Percentiles rank a stretch among this genome's conserved stretches.
phyloP scores from a whole-genome alignment of 1,140 invertebrate species.

The Asbolus verrucosus region DNA sequence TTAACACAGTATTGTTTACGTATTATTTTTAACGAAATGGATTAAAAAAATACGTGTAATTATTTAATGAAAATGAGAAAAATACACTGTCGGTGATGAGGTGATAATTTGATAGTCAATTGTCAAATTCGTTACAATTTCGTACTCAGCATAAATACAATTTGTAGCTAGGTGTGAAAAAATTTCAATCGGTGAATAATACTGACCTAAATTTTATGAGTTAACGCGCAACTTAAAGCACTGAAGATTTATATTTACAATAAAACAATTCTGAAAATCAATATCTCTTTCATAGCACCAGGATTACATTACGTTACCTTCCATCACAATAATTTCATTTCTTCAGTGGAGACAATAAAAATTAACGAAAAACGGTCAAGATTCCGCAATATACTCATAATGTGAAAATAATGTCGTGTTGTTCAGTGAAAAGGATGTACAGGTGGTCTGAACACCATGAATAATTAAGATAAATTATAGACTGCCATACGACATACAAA shows the following conservation, averaged over 20 bases:
- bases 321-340: slow-evolving; percentile 9
- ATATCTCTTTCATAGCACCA: no score
- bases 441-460: slow-evolving; percentile 40
- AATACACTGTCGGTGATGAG: neutral
- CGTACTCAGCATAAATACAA: neutral
- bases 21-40: neutral
- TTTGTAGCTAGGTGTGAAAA: neutral
- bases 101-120: neutral
- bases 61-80: slow-evolving; percentile 29
- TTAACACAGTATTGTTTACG: slow-evolving; percentile 17
- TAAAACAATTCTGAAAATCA: no score
- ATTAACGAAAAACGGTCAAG: neutral
- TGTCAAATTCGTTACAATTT: slow-evolving; percentile 1
- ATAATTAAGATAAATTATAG: slow-evolving; percentile 44
- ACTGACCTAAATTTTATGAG: no score
- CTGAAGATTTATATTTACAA: no score
- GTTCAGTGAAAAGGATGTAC: slow-evolving; percentile 21
- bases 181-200: no score
- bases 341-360: neutral
- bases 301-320: no score
- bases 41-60: neutral
- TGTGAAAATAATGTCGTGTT: slow-evolving; percentile 12
- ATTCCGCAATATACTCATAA: slow-evolving; percentile 7
- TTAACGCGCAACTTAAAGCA: no score
- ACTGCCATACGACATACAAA: slow-evolving; percentile 31